Base-by-base conservation (phyloP, 2,797 vertebrate species). In the Falco novaeseelandiae region DNA sequence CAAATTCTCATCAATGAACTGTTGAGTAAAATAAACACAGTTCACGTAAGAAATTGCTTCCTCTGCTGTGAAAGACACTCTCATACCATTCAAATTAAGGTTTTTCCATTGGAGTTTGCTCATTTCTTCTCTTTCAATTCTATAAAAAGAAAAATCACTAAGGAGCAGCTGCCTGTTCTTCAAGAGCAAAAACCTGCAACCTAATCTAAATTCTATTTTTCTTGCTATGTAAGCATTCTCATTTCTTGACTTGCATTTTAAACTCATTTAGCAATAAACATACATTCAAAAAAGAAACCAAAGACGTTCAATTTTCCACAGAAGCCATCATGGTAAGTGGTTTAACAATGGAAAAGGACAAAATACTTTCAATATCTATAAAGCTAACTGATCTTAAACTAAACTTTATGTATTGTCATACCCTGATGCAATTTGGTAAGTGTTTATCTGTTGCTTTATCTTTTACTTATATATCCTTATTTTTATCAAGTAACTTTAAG, bases 101-200 rank as follows among this genome's bases (percentile, higher is more conserved):
- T 85, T 96, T 76, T 89, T 93, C 94, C 69, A 92, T 25, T 87
- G 65, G 71, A 94, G 74, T 96, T 96, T 94, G 92, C 87, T 95
- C 80, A 94, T 97, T 87, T 94, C 81, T 81, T 95, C 83, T 90
- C 80, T 96, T 95, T 97, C 90, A 96, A 52, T 82, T 96, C 93
- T 95, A 92, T 94, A 97, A 96, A 96, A 95, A 94, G 92, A 84
- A 93, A 93, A 93, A 96, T 79, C 77, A 94, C 89, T 89, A 85
- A 94, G 89, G 36, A 92, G 87, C 92, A 97, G 96, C 96, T 97
- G 95, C 67, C 72, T 87, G 97, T 92, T 95, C 95, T 95, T 96
- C 89, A 96, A 90, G 84, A 90, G 92, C 76, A 87, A 95, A 97
- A 97, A 96, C 90, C 85, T 95, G 93, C 93, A 86, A 83, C 82